Percentiles rank a stretch among this genome's conserved stretches.
phyloP scores from a whole-genome alignment of 2,113 vertebrate species.

The Benitochromis conjunctus region DNA sequence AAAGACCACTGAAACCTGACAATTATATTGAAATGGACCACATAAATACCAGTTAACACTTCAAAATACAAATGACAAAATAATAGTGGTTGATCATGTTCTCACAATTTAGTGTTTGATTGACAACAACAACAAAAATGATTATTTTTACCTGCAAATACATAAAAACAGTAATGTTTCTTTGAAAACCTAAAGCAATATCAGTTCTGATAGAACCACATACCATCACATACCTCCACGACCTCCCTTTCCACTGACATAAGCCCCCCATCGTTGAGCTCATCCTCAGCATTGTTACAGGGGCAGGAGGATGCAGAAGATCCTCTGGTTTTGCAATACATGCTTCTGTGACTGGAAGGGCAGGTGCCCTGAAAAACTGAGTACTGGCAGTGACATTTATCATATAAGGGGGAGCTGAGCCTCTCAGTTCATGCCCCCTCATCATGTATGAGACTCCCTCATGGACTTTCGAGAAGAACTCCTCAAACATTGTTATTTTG shows the following conservation, averaged over 20 bases:
- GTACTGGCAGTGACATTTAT: not conserved
- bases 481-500: fast-evolving
- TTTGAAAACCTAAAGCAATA: not conserved
- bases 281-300: fast-evolving
- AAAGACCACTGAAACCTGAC: too few species aligned
- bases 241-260: fast-evolving
- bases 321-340: fast-evolving
- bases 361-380: not conserved
- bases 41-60: too few species aligned
- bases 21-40: too few species aligned
- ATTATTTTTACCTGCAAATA: not conserved
- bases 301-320: not conserved
- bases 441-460: too few species aligned
- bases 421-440: not conserved
- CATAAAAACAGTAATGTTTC: not conserved
- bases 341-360: fast-evolving
- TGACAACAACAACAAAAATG: not conserved
- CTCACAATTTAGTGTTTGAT: not conserved
- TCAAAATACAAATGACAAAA: not conserved
- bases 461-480: too few species aligned
- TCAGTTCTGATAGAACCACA: not conserved
- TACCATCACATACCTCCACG: not conserved
- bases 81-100: not conserved
- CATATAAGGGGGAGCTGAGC: not conserved
- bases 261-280: not conserved